Base-by-base conservation (phyloP, 1,140 invertebrate genomes). In the Frieseomelitta varia region DNA sequence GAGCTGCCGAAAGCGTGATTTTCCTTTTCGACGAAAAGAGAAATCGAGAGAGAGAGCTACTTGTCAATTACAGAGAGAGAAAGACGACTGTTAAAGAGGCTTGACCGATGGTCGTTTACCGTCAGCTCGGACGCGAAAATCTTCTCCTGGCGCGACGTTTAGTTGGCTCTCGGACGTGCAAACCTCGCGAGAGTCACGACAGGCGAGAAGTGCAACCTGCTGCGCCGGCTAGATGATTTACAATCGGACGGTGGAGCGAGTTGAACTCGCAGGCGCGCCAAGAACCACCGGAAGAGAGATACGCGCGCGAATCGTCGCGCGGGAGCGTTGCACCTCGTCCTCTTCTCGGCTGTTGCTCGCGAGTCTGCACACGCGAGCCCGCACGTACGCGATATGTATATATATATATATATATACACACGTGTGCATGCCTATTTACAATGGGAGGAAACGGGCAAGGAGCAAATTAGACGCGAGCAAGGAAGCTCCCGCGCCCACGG, bases 401-500 rank as follows among this genome's bases (percentile, higher is more conserved):
- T 8, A 39, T 6, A 39, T 39, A 39, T 6, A 6, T 47, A 0
- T 47, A 6, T 47, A 8, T 47, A 47, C 58, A 68, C 39, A 53
- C 71, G 84, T 71, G 82, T 56, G 61, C 61, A 67, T 80, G 39
- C 8, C 39, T 79, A 67, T 63, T 65, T 67, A 90, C 88, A 90
- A 90, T 90, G 86, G 88, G 87, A 90, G 88, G 88, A 90, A 90
- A 90, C 85, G 75, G 73, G 61, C 78, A 63, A 47, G 76, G 58
- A 90, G 85, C 87, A 90, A 89, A 90, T 90, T 90, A 89, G 87
- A 89, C 85, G 77, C 88, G 88, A 88, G 85, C 88, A 74, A 89
- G 88, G 87, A 87, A 89, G 81, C 85, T 90, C 88, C 88, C 87
- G 87, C 85, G 87, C 88, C 81, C 87, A 89, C 88, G 87, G 87